Conservation (phyloP, 1,140 invertebrate genomes). For the Calosoma granatense region DNA sequence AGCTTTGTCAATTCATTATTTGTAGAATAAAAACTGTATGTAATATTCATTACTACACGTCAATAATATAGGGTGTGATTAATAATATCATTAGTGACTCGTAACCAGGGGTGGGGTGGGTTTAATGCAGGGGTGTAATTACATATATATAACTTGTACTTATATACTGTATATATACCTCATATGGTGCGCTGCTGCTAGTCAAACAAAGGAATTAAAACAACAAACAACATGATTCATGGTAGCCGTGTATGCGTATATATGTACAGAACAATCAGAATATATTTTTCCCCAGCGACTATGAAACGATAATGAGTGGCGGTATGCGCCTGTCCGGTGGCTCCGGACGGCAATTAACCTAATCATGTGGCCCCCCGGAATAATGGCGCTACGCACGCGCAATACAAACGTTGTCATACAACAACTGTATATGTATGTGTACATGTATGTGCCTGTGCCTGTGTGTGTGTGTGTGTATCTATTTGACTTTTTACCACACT, state of each 20-base stretch:
- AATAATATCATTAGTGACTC: no score
- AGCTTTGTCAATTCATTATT: no score
- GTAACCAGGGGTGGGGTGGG: no score
- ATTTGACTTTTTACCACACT: neutral
- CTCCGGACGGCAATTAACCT: neutral
- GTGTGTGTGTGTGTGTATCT: no score
- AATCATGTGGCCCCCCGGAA: neutral
- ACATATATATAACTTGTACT: no score
- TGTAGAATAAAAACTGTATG: no score
- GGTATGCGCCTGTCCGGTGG: neutral
- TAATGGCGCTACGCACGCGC: neutral
- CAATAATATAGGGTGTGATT: no score
- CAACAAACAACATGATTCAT: conserved; percentile 2
- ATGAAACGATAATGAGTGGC: neutral
- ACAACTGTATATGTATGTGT: neutral
- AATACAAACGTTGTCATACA: neutral
- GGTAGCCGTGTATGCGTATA: neutral
- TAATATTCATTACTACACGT: no score
- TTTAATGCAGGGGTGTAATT: no score
- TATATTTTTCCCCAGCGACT: neutral
- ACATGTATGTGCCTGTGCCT: no score
- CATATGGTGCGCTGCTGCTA: no score
- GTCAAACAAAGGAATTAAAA: conserved; percentile 4
- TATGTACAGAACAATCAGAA: conserved; percentile 1
- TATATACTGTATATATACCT: no score